Percentiles rank a stretch among this genome's conserved stretches.
Conservation (phyloP, 2,888 invertebrate species). For the Drosophila ustulata region DNA sequence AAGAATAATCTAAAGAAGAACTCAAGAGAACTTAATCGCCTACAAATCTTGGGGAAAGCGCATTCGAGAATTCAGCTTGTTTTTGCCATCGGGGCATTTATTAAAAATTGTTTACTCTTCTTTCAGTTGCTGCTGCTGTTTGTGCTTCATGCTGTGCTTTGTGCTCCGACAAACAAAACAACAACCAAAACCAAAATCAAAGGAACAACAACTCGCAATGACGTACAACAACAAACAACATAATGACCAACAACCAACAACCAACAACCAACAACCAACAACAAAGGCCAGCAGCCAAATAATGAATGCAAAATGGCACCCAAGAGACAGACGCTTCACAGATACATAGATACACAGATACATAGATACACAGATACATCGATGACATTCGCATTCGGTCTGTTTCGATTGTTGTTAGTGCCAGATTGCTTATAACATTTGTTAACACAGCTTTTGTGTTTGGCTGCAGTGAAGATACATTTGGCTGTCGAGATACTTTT, state of each 20-base stretch:
- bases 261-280: slow-evolving; percentile 11
- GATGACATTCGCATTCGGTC: background rate
- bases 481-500: no score
- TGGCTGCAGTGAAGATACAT: no score
- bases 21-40: no score
- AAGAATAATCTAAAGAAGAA: no score
- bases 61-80: background rate
- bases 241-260: slow-evolving; percentile 3
- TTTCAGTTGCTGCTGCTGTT: slow-evolving; percentile 1
- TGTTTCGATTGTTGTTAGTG: no score
- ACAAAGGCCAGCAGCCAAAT: slow-evolving; percentile 43
- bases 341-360: slow-evolving; percentile 25
- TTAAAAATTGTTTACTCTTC: slow-evolving; percentile 15
- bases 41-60: no score
- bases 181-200: background rate
- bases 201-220: background rate
- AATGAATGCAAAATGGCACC: slow-evolving; percentile 72
- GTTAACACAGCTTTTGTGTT: no score
- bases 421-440: no score
- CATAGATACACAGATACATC: background rate
- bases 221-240: background rate
- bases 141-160: slow-evolving; percentile 23
- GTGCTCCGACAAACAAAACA: slow-evolving; percentile 19
- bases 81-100: slow-evolving; percentile 5
- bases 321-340: slow-evolving; percentile 55